These are phyloP conservation scores for Punctoribates punctum DNA, from an alignment of 2,888 invertebrate species.

Conservation along the genomic window DNA sequence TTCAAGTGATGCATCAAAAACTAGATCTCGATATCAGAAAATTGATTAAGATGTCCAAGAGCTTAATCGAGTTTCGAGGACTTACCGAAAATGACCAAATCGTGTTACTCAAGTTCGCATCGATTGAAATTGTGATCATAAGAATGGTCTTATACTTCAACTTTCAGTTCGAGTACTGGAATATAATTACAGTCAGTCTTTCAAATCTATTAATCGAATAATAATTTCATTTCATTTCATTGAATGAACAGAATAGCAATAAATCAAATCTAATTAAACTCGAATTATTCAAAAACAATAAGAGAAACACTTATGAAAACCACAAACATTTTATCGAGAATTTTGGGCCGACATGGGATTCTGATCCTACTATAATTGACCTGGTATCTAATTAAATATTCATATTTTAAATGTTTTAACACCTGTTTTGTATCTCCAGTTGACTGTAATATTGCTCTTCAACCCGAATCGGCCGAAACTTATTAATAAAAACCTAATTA, in stretches of 20 bases:
- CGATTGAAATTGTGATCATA: slow-evolving; percentile 74
- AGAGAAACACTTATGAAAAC: not conserved
- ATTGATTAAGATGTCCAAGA: slow-evolving; percentile 52
- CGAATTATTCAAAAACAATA: not conserved
- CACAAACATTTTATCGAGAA: not conserved
- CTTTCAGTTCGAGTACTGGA: no score
- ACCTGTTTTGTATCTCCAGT: not conserved
- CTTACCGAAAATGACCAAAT: slow-evolving; percentile 93
- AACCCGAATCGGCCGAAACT: not conserved
- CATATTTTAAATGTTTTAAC: not conserved
- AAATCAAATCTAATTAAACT: not conserved
- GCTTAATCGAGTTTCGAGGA: slow-evolving; percentile 72
- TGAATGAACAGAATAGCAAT: not conserved
- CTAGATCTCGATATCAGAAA: no score
- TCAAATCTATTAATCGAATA: no score
- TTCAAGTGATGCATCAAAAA: no score
- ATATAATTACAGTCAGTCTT: no score
- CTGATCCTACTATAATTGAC: not conserved
- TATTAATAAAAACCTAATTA: not conserved
- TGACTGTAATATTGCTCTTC: not conserved
- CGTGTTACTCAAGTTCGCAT: slow-evolving; percentile 80
- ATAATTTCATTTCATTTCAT: no score
- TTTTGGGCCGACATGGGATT: not conserved
- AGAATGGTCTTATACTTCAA: not conserved
- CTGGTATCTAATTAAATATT: not conserved